These are phyloP conservation scores for Sebastes miniatus DNA, from an alignment of 2,797 vertebrate species.

Conservation along the genomic window DNA sequence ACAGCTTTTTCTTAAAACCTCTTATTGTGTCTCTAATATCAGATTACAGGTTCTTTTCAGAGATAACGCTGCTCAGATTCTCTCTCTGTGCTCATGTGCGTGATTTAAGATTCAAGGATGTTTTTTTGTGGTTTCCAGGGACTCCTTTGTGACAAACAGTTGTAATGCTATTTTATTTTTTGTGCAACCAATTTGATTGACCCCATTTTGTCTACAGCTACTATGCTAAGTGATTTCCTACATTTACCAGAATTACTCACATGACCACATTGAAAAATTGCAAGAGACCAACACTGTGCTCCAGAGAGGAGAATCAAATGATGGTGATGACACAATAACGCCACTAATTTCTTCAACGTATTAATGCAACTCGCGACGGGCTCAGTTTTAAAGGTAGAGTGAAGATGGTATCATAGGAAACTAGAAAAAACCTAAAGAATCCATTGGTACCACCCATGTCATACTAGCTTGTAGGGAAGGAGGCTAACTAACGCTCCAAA, in stretches of 20 bases:
- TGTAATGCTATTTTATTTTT: neutral
- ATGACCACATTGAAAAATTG: neutral
- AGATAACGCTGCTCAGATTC: neutral
- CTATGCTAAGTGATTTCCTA: neutral
- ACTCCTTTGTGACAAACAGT: neutral
- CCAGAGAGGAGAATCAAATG: too few relatives aligned
- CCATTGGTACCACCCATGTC: too few relatives aligned
- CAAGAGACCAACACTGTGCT: neutral
- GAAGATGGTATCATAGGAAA: too few relatives aligned
- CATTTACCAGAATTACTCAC: neutral
- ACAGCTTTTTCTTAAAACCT: conserved; percentile 40
- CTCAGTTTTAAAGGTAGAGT: too few relatives aligned
- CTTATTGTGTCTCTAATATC: conserved; percentile 38
- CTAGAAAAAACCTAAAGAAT: too few relatives aligned
- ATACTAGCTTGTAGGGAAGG: too few relatives aligned
- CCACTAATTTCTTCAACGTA: too few relatives aligned
- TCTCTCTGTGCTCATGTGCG: neutral
- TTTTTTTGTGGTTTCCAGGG: neutral
- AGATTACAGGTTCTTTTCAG: conserved; percentile 32
- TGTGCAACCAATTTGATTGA: neutral
- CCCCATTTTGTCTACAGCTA: neutral
- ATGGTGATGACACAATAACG: too few relatives aligned
- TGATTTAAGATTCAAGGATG: neutral
- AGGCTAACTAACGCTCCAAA: too few relatives aligned
- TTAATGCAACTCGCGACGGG: too few relatives aligned